Evolutionary conservation across 2,113 vertebrate genomes (phyloP).

Genomic region (Microtus oregoni): DNA sequence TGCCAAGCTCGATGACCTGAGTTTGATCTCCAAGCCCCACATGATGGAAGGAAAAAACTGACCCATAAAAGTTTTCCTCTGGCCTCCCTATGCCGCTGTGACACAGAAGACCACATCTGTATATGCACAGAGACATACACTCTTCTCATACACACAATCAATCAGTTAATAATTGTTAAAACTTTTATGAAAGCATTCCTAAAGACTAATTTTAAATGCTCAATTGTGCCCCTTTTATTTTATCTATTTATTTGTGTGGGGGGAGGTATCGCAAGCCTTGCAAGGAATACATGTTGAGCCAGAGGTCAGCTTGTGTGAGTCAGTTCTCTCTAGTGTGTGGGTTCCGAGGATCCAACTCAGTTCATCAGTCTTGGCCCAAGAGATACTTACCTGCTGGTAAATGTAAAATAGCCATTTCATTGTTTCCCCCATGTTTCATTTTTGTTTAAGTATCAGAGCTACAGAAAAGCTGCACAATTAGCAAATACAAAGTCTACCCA

Average conservation of each 20-base stretch:
- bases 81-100: not conserved
- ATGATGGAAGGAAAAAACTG: not conserved
- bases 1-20: not conserved
- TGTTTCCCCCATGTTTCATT: not conserved
- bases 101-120: not conserved
- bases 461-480: not conserved
- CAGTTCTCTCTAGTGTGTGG: not conserved
- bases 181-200: not conserved
- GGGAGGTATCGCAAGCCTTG: not conserved
- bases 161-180: not conserved
- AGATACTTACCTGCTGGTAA: not conserved
- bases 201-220: conserved; percentile 19
- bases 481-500: not conserved
- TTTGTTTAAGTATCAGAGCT: not conserved
- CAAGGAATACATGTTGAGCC: not conserved
- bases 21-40: not conserved
- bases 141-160: not conserved
- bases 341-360: not conserved
- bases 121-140: not conserved
- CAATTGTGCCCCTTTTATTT: not conserved
- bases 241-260: not conserved
- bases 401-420: not conserved
- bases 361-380: no score
- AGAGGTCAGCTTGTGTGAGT: not conserved
- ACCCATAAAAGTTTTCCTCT: not conserved